These are phyloP conservation scores for Drosophila pseudoobscura DNA, from an alignment of 1,140 invertebrate genomes.

Conservation along the genomic window DNA sequence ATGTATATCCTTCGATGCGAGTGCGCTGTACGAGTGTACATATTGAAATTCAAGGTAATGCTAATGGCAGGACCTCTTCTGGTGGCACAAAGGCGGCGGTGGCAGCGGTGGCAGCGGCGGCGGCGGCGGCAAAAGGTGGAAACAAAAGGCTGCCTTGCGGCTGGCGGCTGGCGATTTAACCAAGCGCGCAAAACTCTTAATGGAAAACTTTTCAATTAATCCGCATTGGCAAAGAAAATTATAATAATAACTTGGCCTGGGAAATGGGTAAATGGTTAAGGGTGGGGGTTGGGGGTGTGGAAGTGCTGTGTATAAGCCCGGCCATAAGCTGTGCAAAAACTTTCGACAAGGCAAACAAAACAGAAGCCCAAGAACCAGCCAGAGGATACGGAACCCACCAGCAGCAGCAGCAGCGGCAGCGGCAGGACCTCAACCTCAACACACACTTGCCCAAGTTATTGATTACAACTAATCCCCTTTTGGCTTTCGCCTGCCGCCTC, in stretches of 20 bases:
- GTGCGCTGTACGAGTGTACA: constrained; percentile 21
- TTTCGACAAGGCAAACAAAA: constrained; percentile 73
- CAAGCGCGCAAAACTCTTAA: constrained; percentile 72
- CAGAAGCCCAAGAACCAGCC: constrained; percentile 43
- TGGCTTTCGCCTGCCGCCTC: constrained; percentile 76
- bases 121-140: background rate
- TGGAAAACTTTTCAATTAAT: constrained; percentile 81
- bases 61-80: too few relatives aligned
- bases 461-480: constrained; percentile 81
- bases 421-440: background rate
- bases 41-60: constrained; percentile 20
- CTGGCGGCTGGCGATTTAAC: constrained; percentile 41
- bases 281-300: too few relatives aligned
- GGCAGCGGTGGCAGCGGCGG: background rate
- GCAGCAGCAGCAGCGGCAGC: background rate
- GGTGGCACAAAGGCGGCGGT: too few relatives aligned
- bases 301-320: constrained; percentile 22
- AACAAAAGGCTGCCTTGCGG: constrained; percentile 16
- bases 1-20: too few relatives aligned
- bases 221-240: constrained; percentile 75
- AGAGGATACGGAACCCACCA: constrained; percentile 1
- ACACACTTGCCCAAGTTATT: constrained; percentile 69
- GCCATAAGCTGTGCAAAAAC: constrained; percentile 62
- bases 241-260: constrained; percentile 70
- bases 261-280: constrained; percentile 8